A percentile compares a stretch with the other conserved stretches of the same genome.
Evolutionary conservation across 2,113 vertebrate genomes (phyloP).

Genomic region (Sclerurus mexicanus): DNA sequence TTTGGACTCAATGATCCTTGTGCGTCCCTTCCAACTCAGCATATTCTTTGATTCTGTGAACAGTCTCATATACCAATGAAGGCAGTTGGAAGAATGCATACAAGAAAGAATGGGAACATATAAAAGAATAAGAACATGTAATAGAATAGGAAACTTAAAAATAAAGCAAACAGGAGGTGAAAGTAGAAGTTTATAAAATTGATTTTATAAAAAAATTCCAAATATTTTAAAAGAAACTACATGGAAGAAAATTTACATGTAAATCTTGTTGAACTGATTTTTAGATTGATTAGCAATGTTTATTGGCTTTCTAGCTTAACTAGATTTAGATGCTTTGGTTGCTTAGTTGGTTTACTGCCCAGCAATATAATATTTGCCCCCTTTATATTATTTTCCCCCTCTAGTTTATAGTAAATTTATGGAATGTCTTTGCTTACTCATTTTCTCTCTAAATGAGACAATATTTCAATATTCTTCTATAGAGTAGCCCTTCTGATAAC

Average conservation of each 20-base stretch:
- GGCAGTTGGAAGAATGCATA: neutral
- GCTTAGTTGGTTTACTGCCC: neutral
- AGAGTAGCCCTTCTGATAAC: neutral
- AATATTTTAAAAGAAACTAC: neutral
- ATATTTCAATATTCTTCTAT: slow-evolving; percentile 30
- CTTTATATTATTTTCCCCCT: neutral
- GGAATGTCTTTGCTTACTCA: neutral
- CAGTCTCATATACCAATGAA: neutral
- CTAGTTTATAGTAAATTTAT: neutral
- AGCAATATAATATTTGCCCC: neutral
- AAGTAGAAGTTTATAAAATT: neutral
- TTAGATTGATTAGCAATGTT: neutral
- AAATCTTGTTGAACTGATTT: neutral
- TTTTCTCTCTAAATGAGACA: slow-evolving; percentile 18
- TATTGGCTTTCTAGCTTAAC: neutral
- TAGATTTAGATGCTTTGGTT: neutral
- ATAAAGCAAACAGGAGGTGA: neutral
- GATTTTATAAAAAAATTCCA: neutral
- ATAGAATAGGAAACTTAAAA: neutral
- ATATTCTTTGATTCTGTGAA: neutral
- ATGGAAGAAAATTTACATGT: neutral
- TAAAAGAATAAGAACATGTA: neutral
- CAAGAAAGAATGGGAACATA: neutral
- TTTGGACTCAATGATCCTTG: neutral
- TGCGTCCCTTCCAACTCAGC: neutral